A percentile compares a stretch with the other conserved stretches of the same genome.
Evolutionary conservation across 35 echinoderm and acorn worm genomes (phyloP).

Genomic region (Heliocidaris tuberculata): DNA sequence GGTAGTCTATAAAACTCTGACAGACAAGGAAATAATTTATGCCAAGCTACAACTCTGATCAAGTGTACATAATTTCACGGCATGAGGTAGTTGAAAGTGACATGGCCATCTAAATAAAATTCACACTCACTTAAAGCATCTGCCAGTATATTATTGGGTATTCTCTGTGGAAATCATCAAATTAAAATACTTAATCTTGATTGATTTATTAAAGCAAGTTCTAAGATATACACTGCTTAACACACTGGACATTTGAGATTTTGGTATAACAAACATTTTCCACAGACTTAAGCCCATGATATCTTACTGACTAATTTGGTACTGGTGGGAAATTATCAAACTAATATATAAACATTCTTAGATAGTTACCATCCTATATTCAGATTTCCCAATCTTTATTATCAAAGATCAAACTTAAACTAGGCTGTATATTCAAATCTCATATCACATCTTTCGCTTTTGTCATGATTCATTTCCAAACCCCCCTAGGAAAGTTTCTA

Average conservation of each 20-base stretch:
- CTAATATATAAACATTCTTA: too few species aligned
- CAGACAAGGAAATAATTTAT: constrained; percentile 18
- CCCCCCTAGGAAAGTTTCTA: neutral
- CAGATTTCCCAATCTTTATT: too few species aligned
- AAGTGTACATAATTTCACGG: neutral
- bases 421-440: too few species aligned
- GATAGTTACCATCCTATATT: too few species aligned
- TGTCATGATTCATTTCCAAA: neutral
- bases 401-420: too few species aligned
- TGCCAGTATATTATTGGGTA: neutral
- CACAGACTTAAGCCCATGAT: too few species aligned
- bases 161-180: neutral
- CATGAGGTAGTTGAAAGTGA: neutral
- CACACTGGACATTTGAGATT: neutral
- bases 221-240: neutral
- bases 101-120: neutral
- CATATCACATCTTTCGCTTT: too few species aligned
- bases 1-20: neutral
- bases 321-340: too few species aligned
- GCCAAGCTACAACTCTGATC: neutral
- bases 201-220: neutral
- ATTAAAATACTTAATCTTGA: neutral
- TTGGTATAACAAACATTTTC: neutral
- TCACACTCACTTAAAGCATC: neutral
- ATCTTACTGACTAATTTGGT: too few species aligned